Conservation (phyloP, 2,113 vertebrate species). For the mouse (Mus musculus) region DNA sequence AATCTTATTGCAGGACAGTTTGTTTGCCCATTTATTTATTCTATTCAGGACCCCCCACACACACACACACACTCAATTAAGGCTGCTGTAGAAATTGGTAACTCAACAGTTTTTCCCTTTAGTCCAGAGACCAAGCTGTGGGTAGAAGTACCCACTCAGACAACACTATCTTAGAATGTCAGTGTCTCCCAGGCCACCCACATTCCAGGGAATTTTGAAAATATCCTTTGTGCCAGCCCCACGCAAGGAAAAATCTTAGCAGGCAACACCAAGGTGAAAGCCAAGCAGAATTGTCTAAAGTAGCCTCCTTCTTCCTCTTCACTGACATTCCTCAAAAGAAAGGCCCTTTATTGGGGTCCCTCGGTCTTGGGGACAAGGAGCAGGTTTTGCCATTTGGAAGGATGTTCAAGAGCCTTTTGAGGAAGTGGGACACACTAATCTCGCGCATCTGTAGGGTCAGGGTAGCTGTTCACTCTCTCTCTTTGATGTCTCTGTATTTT, state of each 20-base stretch:
- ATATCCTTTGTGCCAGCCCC: conserved; percentile 71
- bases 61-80: not conserved
- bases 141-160: conserved; percentile 48
- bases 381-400: not conserved
- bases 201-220: conserved; percentile 71
- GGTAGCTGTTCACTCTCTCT: not conserved
- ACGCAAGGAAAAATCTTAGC: conserved; percentile 64
- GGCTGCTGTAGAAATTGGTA: not conserved
- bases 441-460: not conserved
- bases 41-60: not conserved
- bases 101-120: not conserved
- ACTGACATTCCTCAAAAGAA: conserved; percentile 46
- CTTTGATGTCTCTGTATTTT: not conserved
- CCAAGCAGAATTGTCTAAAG: conserved; percentile 24
- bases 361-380: not conserved
- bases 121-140: conserved; percentile 26
- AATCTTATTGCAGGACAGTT: not conserved
- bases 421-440: not conserved
- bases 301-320: conserved; percentile 40
- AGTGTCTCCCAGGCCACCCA: conserved; percentile 70
- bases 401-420: not conserved
- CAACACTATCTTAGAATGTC: conserved; percentile 61
- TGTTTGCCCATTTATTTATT: not conserved
- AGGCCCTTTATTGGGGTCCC: conserved; percentile 47
- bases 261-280: conserved; percentile 64